Evolutionary conservation across 2,888 invertebrate genomes (phyloP).

Genomic region (Myathropa florea): DNA sequence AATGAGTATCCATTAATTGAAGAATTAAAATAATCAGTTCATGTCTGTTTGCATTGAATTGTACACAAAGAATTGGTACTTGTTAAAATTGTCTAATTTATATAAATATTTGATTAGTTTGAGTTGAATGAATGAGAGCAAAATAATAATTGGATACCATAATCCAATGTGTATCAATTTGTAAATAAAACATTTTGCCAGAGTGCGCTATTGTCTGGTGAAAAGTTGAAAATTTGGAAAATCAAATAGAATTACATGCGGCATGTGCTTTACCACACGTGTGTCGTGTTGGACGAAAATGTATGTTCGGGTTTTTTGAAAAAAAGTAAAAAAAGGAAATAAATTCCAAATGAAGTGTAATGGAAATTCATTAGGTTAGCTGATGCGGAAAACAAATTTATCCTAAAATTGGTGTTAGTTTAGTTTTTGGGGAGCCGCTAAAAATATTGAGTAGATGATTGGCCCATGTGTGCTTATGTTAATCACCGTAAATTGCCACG

Average conservation of each 20-base stretch:
- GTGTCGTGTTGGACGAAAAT: no score
- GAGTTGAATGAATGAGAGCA: not conserved
- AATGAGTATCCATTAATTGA: slow-evolving; percentile 12
- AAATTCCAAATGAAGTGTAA: not conserved
- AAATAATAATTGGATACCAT: slow-evolving; percentile 10
- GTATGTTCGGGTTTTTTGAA: no score
- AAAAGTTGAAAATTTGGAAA: not conserved
- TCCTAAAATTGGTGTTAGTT: not conserved
- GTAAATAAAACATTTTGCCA: not conserved
- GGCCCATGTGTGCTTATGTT: no score
- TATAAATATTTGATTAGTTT: not conserved
- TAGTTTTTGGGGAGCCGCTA: no score
- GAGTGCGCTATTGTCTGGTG: not conserved
- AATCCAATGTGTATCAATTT: not conserved
- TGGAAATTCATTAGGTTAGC: not conserved
- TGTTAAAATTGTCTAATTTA: not conserved
- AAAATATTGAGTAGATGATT: no score
- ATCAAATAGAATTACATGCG: not conserved
- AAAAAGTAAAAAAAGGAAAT: no score
- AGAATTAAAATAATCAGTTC: slow-evolving; percentile 12
- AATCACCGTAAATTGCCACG: no score
- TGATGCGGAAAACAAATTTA: not conserved
- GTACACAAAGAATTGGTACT: not conserved
- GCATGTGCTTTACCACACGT: not conserved
- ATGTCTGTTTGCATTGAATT: not conserved